Conservation (phyloP, 1,140 invertebrate species). For the Ericerus pela region DNA sequence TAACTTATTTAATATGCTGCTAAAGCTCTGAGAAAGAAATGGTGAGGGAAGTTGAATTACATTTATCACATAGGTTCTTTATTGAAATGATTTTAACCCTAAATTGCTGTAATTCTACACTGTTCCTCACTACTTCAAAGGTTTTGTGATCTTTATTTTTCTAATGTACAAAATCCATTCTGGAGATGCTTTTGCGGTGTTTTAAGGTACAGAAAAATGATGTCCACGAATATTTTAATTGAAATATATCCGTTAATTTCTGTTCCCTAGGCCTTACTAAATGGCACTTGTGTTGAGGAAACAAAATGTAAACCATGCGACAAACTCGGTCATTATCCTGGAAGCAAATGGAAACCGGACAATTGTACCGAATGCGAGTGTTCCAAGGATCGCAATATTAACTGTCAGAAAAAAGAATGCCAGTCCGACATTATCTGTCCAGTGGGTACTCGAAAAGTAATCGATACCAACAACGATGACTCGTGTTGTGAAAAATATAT, state of each 20-base stretch:
- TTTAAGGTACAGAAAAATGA: too few species aligned
- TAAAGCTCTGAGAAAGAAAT: too few species aligned
- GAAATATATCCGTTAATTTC: too few species aligned
- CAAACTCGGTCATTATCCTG: slow-evolving; percentile 41
- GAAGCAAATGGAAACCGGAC: slow-evolving; percentile 42
- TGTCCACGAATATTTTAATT: neutral
- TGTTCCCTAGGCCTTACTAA: slow-evolving; percentile 37
- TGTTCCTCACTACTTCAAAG: too few species aligned
- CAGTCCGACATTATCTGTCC: slow-evolving; percentile 40
- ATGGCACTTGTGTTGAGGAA: slow-evolving; percentile 41
- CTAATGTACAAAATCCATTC: too few species aligned
- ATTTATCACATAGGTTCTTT: too few species aligned
- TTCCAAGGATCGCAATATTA: slow-evolving; percentile 28
- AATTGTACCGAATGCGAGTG: slow-evolving; percentile 64
- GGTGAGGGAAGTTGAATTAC: too few species aligned
- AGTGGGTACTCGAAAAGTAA: slow-evolving; percentile 35
- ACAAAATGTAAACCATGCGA: slow-evolving; percentile 49
- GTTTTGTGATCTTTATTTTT: too few species aligned
- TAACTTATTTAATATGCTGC: too few species aligned
- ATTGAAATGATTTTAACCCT: too few species aligned
- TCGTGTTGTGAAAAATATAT: slow-evolving; percentile 52
- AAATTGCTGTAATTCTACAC: too few species aligned
- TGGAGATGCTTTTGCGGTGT: too few species aligned
- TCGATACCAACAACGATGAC: slow-evolving; percentile 35
- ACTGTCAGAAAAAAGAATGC: slow-evolving; percentile 44